Conservation (phyloP, 2,888 invertebrate genomes). For the Agrochola lota region DNA sequence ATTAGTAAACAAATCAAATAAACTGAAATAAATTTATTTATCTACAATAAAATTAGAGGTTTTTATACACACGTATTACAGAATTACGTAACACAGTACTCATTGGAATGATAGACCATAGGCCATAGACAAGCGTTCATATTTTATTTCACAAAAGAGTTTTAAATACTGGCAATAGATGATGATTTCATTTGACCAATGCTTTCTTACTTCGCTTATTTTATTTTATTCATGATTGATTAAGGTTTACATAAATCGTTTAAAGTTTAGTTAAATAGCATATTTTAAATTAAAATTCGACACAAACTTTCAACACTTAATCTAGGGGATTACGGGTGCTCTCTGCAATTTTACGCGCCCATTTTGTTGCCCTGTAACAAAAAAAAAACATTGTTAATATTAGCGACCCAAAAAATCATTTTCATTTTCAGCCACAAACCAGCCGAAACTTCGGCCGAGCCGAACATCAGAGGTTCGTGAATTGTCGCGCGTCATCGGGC, state of each 20-base stretch:
- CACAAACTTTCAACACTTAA: slow-evolving; percentile 55
- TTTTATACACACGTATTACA: slow-evolving; percentile 61
- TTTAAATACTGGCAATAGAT: slow-evolving; percentile 40
- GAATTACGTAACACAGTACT: slow-evolving; percentile 26
- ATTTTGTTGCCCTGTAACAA: slow-evolving; percentile 81
- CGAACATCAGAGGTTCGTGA: no score
- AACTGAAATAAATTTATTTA: slow-evolving; percentile 79
- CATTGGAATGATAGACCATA: slow-evolving; percentile 59
- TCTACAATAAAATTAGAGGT: slow-evolving; percentile 74
- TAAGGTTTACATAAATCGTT: slow-evolving; percentile 43
- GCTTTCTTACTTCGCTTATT: slow-evolving; percentile 19
- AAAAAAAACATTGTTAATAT: slow-evolving; percentile 37
- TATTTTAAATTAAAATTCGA: slow-evolving; percentile 52
- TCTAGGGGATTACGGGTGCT: slow-evolving; percentile 46
- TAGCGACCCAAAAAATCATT: no score
- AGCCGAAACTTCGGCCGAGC: no score
- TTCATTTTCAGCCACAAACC: no score
- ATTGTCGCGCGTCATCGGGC: no score
- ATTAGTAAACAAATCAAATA: slow-evolving; percentile 36
- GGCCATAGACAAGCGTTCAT: slow-evolving; percentile 41
- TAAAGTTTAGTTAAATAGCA: slow-evolving; percentile 38
- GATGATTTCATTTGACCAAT: background rate
- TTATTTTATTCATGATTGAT: slow-evolving; percentile 15
- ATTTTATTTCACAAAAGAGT: slow-evolving; percentile 19
- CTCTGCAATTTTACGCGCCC: slow-evolving; percentile 59